phyloP scores from a whole-genome alignment of 2,113 vertebrate species.

The Podilymbus podiceps region DNA sequence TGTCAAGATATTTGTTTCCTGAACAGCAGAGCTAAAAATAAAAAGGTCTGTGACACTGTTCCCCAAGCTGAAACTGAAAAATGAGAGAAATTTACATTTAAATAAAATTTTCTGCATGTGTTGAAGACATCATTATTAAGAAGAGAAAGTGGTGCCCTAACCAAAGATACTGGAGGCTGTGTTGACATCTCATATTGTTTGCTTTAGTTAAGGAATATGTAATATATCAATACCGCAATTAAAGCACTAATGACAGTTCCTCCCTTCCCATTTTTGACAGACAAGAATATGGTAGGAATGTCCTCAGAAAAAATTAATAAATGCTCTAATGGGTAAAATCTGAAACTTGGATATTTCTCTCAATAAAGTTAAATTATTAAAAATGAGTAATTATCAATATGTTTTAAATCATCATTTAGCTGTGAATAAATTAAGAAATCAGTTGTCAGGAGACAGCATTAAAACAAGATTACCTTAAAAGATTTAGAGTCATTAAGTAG shows the following conservation, averaged over 20 bases:
- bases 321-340: not conserved
- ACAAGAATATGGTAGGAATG: not conserved
- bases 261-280: not conserved
- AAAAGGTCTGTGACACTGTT: not conserved
- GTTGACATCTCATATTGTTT: not conserved
- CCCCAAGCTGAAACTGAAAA: not conserved
- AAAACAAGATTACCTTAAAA: not conserved
- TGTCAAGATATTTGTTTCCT: not conserved
- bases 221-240: not conserved
- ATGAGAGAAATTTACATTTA: not conserved
- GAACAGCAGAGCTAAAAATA: not conserved
- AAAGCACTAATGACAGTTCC: not conserved
- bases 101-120: not conserved
- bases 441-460: not conserved
- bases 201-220: not conserved
- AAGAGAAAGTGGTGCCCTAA: not conserved
- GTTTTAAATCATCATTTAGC: not conserved
- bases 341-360: not conserved
- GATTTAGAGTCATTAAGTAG: not conserved
- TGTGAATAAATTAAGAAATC: not conserved
- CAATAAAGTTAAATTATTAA: not conserved
- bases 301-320: not conserved
- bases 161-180: not conserved
- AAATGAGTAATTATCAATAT: not conserved
- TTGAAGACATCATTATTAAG: not conserved